Evolutionary conservation across 2,888 invertebrate genomes (phyloP), one percentile per base, ranked within the genome.

Genomic region (Drosophila planitibia): DNA sequence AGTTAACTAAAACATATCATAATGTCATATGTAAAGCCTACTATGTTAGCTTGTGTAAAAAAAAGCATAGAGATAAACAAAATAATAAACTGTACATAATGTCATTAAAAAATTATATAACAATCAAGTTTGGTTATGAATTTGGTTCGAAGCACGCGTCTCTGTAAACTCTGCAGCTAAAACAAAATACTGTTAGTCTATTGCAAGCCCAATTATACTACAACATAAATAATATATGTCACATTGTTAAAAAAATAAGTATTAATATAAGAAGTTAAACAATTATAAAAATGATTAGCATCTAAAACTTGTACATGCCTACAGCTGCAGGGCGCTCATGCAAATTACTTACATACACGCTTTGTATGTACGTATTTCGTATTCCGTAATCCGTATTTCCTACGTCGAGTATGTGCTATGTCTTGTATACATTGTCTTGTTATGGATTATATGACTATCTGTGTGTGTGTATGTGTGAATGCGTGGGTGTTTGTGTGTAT

Each of bases 391-490:
- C 10, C 73, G 69, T 79, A 76, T 77, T 82, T 76, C 78, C 85
- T 88, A 84, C 82, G 67, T 70, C 74, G 78, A 82, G 81, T 86
- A 89, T 83, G 87, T 90, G 89, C 90, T 88, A 88, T 90, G 85
- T 85, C 90, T 90, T 90, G 90, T 86, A 88, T 86, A 90, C 90
- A 90, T 88, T 88, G 90, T 86, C 85, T 88, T 88, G 86, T 81
- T 75, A 82, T 85, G 81, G 85, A 71, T 90, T 88, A 88, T 85
- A 88, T 90, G 85, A 86, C 90, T 86, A 86, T 84, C 72, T 71
- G 70, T 75, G 79, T 89, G 57, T 76, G 16, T 55, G 7, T 35
- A 7, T 55, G 33, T 57, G 30, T 64, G 39, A 57, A 37, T 55
- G 49, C 52, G 37, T 52, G 54, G 58, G 4, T 78, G 57, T 70